Evolutionary conservation across 2,797 vertebrate species (phyloP).

Genomic region (Macrochelys suwanniensis): DNA sequence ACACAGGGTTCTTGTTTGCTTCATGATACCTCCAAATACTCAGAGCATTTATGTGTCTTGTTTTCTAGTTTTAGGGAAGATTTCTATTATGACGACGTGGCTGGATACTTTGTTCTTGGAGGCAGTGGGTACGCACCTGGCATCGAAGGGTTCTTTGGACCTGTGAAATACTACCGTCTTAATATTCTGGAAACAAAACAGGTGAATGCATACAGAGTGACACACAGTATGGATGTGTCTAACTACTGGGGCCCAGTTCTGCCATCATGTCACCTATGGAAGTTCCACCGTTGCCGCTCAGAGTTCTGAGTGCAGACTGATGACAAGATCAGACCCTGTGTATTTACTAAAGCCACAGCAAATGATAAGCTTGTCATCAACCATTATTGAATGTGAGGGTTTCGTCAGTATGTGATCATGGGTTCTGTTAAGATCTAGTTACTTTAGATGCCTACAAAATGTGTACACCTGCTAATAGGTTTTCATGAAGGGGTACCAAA

Average conservation of each 20-base stretch:
- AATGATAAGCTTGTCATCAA: background rate
- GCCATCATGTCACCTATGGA: background rate
- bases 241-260: background rate
- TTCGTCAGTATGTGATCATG: background rate
- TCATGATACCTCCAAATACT: background rate
- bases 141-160: constrained; percentile 90
- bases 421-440: constrained; percentile 60
- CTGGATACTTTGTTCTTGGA: constrained; percentile 92
- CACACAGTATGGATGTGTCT: background rate
- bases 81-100: constrained; percentile 89
- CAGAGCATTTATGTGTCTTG: constrained; percentile 30
- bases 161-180: constrained; percentile 90
- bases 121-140: constrained; percentile 86
- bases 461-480: background rate
- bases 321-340: background rate
- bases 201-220: constrained; percentile 65
- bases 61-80: constrained; percentile 85
- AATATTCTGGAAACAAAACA: constrained; percentile 76
- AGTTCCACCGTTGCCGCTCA: background rate
- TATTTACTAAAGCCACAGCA: background rate
- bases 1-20: background rate
- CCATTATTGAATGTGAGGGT: constrained; percentile 13
- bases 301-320: background rate
- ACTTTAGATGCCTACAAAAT: constrained; percentile 70
- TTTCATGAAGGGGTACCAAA: background rate